These are phyloP conservation scores for Gerris lacustris DNA, from an alignment of 2,888 invertebrate species.

Conservation along the genomic window DNA sequence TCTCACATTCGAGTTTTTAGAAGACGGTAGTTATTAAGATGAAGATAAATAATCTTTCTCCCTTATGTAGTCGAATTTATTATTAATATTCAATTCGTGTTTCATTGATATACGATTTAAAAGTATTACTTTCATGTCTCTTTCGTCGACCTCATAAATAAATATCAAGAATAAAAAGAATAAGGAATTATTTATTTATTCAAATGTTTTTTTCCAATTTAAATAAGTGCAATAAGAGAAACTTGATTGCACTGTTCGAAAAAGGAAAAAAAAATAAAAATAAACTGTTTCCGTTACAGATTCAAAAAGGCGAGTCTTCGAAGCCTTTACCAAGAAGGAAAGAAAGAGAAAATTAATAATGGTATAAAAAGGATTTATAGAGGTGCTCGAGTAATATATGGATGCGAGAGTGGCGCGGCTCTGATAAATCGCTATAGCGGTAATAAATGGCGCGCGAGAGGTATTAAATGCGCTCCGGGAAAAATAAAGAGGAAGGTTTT, in stretches of 20 bases:
- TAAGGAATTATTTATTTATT: too few relatives aligned
- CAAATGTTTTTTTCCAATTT: background rate
- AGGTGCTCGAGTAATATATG: background rate
- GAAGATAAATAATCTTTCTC: too few relatives aligned
- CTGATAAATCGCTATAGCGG: constrained; percentile 1
- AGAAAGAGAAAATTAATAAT: background rate
- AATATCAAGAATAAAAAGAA: background rate
- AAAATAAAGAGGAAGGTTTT: background rate
- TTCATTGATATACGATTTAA: too few relatives aligned
- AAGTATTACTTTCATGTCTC: too few relatives aligned
- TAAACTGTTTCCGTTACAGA: too few relatives aligned
- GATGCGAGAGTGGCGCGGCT: background rate
- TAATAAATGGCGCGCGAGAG: background rate
- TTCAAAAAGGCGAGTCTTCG: background rate
- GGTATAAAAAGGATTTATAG: constrained; percentile 3
- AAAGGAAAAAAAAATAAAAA: too few relatives aligned
- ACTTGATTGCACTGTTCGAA: background rate
- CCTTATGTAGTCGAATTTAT: too few relatives aligned
- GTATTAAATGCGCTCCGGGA: background rate
- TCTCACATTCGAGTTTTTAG: background rate
- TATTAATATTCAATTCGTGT: too few relatives aligned
- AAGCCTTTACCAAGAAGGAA: background rate
- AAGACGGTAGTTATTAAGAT: background rate
- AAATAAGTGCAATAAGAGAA: background rate
- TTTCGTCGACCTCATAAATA: background rate